Evolutionary conservation across 2,113 vertebrate genomes (phyloP).

Genomic region (Indicator maculatus): DNA sequence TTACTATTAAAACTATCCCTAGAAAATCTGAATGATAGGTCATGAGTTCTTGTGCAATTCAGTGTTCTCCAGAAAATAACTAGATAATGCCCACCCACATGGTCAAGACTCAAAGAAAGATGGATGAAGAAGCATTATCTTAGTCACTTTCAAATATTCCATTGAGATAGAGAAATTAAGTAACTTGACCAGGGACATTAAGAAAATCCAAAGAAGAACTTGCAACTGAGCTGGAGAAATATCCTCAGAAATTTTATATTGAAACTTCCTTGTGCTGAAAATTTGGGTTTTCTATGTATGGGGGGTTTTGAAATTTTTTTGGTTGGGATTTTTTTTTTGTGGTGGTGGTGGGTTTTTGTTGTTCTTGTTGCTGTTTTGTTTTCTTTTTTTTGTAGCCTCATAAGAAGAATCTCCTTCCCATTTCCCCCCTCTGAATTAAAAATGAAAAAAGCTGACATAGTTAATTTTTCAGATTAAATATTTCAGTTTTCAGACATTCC

Average conservation of each 20-base stretch:
- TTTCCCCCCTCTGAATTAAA: not conserved
- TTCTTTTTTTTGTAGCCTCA: not conserved
- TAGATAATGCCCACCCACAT: not conserved
- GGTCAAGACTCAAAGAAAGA: not conserved
- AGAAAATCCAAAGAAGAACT: not conserved
- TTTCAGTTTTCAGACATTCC: not conserved
- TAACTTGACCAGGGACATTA: not conserved
- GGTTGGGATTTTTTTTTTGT: too few relatives aligned
- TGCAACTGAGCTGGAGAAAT: not conserved
- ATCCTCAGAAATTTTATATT: not conserved
- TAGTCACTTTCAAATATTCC: not conserved
- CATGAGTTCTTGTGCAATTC: not conserved
- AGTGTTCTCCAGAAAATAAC: not conserved
- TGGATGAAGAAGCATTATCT: not conserved
- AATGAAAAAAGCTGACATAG: not conserved
- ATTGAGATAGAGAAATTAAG: not conserved
- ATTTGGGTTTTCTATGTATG: rapidly evolving
- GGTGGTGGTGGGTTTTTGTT: too few relatives aligned
- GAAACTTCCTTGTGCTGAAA: not conserved
- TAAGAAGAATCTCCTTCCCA: not conserved
- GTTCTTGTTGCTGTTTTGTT: too few relatives aligned
- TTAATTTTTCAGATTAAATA: not conserved
- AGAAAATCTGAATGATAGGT: not conserved
- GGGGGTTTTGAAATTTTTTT: too few relatives aligned
- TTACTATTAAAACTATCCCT: not conserved